Evolutionary conservation across 2,113 vertebrate genomes (phyloP).

Genomic region (Orycteropus afer): DNA sequence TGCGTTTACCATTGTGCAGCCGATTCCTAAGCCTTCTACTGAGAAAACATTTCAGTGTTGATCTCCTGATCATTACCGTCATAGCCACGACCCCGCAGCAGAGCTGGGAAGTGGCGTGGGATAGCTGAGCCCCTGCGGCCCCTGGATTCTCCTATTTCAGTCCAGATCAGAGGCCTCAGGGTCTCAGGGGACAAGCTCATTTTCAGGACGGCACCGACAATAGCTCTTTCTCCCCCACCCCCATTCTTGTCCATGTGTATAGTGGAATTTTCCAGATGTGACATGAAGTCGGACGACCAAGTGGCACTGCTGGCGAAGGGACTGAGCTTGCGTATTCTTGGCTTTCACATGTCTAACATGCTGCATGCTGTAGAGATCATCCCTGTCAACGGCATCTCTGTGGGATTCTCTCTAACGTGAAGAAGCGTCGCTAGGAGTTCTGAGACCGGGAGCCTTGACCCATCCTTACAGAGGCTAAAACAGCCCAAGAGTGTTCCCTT

Average conservation of each 20-base stretch:
- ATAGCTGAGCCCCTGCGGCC: rapidly evolving
- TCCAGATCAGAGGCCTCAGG: neutral
- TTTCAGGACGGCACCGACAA: rapidly evolving
- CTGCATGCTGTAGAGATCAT: rapidly evolving
- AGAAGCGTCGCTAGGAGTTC: neutral
- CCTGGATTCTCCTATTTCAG: neutral
- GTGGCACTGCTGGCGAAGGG: neutral
- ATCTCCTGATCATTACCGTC: neutral
- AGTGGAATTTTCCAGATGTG: neutral
- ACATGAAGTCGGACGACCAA: rapidly evolving
- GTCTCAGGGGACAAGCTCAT: rapidly evolving
- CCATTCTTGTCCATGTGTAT: rapidly evolving
- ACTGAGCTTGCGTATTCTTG: neutral
- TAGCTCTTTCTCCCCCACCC: neutral
- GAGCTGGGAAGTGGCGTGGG: neutral
- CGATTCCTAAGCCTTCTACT: slow-evolving; percentile 32
- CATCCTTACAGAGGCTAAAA: rapidly evolving
- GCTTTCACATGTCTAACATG: neutral
- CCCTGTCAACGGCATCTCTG: neutral
- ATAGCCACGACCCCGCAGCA: neutral
- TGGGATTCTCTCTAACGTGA: neutral
- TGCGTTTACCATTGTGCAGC: slow-evolving; percentile 16
- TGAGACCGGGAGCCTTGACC: rapidly evolving
- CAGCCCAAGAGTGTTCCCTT: too few species aligned
- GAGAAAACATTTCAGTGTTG: neutral